Conservation (phyloP, 2,113 vertebrate species). For the Riparia riparia region DNA sequence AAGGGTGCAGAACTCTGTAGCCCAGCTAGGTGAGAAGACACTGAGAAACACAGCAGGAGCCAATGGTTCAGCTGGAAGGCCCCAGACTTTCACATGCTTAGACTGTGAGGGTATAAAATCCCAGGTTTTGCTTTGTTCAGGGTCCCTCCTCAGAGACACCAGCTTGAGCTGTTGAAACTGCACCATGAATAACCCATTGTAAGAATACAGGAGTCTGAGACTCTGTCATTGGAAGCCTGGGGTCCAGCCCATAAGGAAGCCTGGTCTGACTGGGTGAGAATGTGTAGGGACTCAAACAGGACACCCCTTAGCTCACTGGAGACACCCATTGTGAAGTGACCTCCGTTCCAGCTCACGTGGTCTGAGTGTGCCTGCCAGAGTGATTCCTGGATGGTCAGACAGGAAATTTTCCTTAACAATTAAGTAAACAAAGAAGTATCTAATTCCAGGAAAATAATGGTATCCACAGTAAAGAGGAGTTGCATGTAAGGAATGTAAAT, state of each 20-base stretch:
- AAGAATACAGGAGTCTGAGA: background rate
- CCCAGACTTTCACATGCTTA: background rate
- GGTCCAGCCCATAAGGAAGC: rapidly evolving
- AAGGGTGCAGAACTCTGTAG: background rate
- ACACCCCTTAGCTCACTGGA: background rate
- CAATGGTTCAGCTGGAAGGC: background rate
- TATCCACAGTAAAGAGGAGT: background rate
- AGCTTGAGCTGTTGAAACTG: background rate
- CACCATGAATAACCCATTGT: background rate
- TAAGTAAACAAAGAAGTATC: background rate
- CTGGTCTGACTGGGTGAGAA: background rate
- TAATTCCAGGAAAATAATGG: background rate
- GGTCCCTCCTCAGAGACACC: rapidly evolving
- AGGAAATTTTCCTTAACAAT: background rate
- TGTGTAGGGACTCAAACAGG: background rate
- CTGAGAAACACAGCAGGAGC: background rate
- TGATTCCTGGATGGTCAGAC: background rate
- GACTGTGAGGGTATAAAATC: background rate
- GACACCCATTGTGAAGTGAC: background rate
- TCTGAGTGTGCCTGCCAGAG: background rate
- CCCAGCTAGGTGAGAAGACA: background rate
- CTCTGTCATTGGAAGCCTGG: background rate
- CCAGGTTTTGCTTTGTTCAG: background rate
- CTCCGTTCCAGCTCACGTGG: rapidly evolving
- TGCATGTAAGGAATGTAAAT: background rate